Base-by-base conservation (phyloP, 2,888 invertebrate species). In the Orthosia gracilis region DNA sequence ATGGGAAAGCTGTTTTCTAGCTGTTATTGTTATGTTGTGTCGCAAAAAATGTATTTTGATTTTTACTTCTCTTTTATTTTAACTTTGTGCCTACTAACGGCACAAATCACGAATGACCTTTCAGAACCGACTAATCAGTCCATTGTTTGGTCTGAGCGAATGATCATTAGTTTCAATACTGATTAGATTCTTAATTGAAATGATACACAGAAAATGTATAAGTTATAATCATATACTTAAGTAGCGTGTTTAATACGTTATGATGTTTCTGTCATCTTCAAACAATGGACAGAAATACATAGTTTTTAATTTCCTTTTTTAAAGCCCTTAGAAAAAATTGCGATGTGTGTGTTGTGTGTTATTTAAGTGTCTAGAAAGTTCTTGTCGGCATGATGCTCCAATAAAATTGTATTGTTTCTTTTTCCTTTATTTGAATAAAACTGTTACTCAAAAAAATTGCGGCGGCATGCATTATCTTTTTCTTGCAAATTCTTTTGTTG, bases 1-100 rank as follows among this genome's bases (percentile, higher is more conserved):
- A 82, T 66, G 73, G 82, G 74, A 85, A 86, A 87, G 74, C 82
- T 76, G 73, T 73, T 78, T 79, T 79, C 64, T 73, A 61, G 23
- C 26, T 67, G 54, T 21, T 58, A 66, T 82, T 76, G 23, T 76
- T 50, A 40, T 73, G 61, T 52, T 21, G 4, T 69, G 47, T 78
- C 61, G 78, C 78, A 61, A 69, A 75, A 62, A 31, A 55, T 11
- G 15, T 5, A 0, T 50, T 13, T 61, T 52, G 23, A 55, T 21
- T 2, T 61, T n/a, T n/a, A n/a, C n/a, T n/a, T n/a, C n/a, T 15
- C 23, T 55, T 55, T 26, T 26, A 55, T 23, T 55, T 55, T 26
- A 55, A 3, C 3, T 55, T 55, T 23, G 55, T 15, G 23, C 17
- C 4, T 13, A 54, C 4, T 21, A 4, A 21, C 13, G 13, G 21